A percentile compares a stretch with the other conserved stretches of the same genome.
Evolutionary conservation across 2,113 vertebrate species (phyloP).

Genomic region (Oceanodroma tethys): DNA sequence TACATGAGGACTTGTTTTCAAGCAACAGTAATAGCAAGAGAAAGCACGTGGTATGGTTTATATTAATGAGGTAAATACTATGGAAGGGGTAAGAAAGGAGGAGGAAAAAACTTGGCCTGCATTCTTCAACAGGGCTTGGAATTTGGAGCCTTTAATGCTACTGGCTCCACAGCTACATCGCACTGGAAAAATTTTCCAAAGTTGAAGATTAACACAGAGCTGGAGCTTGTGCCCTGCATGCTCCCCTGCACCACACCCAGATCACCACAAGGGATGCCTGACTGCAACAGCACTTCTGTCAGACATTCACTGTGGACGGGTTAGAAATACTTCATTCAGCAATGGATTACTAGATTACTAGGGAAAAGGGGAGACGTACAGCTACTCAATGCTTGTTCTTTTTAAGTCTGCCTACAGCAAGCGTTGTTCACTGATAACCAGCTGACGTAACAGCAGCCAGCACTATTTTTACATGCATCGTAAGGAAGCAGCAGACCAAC

Average conservation of each 20-base stretch:
- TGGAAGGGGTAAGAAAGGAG: neutral
- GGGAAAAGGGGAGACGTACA: neutral
- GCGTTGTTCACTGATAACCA: neutral
- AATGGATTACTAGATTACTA: neutral
- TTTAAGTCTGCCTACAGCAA: neutral
- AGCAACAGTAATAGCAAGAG: neutral
- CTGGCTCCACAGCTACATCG: accelerated
- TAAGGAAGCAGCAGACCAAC: neutral
- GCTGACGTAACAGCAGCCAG: neutral
- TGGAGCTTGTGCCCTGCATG: neutral
- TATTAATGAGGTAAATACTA: neutral
- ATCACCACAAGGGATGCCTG: neutral
- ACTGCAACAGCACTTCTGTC: neutral
- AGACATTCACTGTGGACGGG: neutral
- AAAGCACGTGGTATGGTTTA: neutral
- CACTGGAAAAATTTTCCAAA: neutral
- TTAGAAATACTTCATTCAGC: neutral
- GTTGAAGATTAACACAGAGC: neutral
- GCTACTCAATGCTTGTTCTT: neutral
- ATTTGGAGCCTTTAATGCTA: neutral
- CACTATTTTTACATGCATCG: neutral
- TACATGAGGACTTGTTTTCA: neutral
- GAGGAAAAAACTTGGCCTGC: neutral
- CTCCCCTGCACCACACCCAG: neutral
- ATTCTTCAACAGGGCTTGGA: neutral